Evolutionary conservation across 2,797 vertebrate genomes (phyloP), one percentile per base, ranked within the genome.

Genomic region (Sciurus carolinensis): DNA sequence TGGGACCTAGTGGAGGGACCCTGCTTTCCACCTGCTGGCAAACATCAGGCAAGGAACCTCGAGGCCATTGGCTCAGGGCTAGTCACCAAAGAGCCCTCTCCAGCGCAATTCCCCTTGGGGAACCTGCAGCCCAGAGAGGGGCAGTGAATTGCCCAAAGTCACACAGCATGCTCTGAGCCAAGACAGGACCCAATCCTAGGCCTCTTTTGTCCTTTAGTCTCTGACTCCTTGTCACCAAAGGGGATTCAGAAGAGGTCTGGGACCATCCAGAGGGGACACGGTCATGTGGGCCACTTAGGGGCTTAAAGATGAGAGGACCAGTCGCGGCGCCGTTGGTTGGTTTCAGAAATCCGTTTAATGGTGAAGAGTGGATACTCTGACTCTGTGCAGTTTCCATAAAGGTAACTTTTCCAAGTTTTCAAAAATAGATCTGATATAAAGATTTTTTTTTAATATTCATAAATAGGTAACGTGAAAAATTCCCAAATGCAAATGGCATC

Each of bases 361-460:
- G 87, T 96, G 69, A 95, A 73, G 54, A 93, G 89, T 84, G 64
- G 92, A 81, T 42, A 83, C 79, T 95, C 93, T 95, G 96, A 94
- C 95, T 97, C 95, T 88, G 50, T 28, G 64, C 57, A 86, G 47
- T 97, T 84, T 94, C 92, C 92, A 92, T n/a, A 94, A 95, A 97
- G 94, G 96, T 85, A 95, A 95, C 69, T 95, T 94, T 72, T 73
- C 73, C 86, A 84, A 84, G 80, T 97, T 95, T 94, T 90, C 95
- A 97, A 97, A 97, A 98, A 96, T 95, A 98, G 94, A 97, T 96
- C 59, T 96, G 88, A 84, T 96, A 97, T 86, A 97, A 97, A 97
- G 95, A 96, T 69, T 64, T 79, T 76, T 36, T 73, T 79, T 69
- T 47, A 33, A 96, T 88, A 85, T 79, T 96, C 87, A 97, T 97